Evolutionary conservation across 2,797 vertebrate genomes (phyloP).

Genomic region (Rousettus madagascariensis): DNA sequence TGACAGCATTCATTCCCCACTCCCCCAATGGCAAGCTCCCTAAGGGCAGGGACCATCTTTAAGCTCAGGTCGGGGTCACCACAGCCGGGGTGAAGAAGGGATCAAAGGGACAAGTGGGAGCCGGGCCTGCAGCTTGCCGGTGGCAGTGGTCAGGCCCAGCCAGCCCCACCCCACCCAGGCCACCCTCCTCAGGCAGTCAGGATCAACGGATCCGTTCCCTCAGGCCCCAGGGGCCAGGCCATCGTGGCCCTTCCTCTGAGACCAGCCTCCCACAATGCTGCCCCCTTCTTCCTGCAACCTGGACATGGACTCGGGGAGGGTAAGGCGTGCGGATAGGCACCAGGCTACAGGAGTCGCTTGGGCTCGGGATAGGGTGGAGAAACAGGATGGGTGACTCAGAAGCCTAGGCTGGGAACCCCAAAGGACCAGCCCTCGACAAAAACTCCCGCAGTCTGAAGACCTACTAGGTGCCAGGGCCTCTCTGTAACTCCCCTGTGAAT

Average conservation of each 20-base stretch:
- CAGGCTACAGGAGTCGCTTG: neutral
- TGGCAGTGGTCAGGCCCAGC: neutral
- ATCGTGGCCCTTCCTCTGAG: neutral
- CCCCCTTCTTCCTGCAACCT: neutral
- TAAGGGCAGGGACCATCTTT: neutral
- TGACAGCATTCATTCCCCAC: neutral
- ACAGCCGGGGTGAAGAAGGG: neutral
- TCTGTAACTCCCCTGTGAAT: neutral
- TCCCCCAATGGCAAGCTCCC: neutral
- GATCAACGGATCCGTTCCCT: neutral
- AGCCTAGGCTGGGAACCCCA: neutral
- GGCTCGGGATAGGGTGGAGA: neutral
- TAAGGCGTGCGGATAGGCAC: neutral
- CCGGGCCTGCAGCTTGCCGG: neutral
- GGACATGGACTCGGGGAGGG: neutral
- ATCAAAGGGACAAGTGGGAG: rapidly evolving
- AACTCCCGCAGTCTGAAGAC: neutral
- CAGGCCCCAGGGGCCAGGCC: neutral
- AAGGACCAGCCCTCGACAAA: neutral
- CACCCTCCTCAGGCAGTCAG: neutral
- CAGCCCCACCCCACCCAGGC: neutral
- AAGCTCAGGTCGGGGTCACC: neutral
- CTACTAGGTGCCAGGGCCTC: neutral
- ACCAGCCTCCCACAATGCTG: neutral
- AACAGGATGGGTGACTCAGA: neutral